Evolutionary conservation across 2,797 vertebrate genomes (phyloP).

Genomic region (Dendrocincla fuliginosa): DNA sequence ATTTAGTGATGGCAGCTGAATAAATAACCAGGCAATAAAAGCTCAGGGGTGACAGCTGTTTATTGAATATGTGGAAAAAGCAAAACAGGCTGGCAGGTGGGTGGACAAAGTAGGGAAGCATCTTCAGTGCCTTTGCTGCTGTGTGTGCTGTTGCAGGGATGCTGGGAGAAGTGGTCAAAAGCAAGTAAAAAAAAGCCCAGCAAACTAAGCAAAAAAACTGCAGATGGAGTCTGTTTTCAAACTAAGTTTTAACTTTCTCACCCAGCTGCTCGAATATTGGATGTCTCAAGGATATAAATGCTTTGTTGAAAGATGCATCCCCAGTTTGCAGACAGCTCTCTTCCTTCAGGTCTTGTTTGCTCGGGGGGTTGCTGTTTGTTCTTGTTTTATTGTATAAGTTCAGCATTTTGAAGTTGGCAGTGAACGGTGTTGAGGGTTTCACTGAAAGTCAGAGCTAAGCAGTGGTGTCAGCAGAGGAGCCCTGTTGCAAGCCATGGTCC

Average conservation of each 20-base stretch:
- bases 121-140: constrained; percentile 5
- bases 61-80: neutral
- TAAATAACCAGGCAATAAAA: constrained; percentile 58
- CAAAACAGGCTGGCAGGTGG: neutral
- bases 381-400: constrained; percentile 6
- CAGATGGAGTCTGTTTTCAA: constrained; percentile 27
- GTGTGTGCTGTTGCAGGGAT: neutral
- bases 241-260: constrained; percentile 36
- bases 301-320: neutral
- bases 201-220: constrained; percentile 17
- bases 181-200: neutral
- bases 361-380: neutral
- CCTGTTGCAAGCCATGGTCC: rapidly evolving
- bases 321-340: neutral
- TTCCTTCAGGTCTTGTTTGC: constrained; percentile 7
- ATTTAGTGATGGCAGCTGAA: constrained; percentile 48
- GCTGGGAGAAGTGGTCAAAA: neutral
- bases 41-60: constrained; percentile 47
- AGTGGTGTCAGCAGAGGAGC: neutral
- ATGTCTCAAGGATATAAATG: neutral
- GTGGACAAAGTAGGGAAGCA: constrained; percentile 7
- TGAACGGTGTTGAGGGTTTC: neutral
- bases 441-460: neutral
- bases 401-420: constrained; percentile 31
- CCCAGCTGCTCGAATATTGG: constrained; percentile 22